A percentile compares a stretch with the other conserved stretches of the same genome.
Evolutionary conservation across 1,140 invertebrate genomes (phyloP).

Genomic region (Drosophila seguyi): DNA sequence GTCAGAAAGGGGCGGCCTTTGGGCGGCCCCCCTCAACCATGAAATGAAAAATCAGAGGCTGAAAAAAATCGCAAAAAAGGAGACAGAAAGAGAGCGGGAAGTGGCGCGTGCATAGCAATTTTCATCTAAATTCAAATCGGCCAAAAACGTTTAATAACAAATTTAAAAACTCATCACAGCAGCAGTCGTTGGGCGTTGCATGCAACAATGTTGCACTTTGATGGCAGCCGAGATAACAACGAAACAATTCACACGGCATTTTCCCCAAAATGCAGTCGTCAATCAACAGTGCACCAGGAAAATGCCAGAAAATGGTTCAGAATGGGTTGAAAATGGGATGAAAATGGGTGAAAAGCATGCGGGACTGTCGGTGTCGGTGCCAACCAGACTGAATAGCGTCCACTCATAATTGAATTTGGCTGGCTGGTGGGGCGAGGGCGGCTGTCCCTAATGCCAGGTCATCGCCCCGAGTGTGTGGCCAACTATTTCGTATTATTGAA

Average conservation of each 20-base stretch:
- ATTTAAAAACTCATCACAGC: slow-evolving; percentile 77
- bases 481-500: slow-evolving; percentile 69
- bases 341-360: slow-evolving; percentile 9
- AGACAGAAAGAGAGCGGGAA: background rate
- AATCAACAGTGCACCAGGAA: slow-evolving; percentile 55
- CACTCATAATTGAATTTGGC: slow-evolving; percentile 77
- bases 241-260: slow-evolving; percentile 54
- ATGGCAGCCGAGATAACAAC: slow-evolving; percentile 43
- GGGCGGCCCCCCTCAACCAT: slow-evolving; percentile 2
- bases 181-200: slow-evolving; percentile 3
- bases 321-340: background rate
- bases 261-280: slow-evolving; percentile 66
- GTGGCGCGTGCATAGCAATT: slow-evolving; percentile 34
- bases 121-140: slow-evolving; percentile 81
- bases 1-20: slow-evolving; percentile 32
- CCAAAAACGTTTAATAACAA: slow-evolving; percentile 78
- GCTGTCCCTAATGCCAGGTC: slow-evolving; percentile 15
- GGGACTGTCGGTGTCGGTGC: background rate
- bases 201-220: slow-evolving; percentile 63
- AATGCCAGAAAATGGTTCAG: slow-evolving; percentile 4
- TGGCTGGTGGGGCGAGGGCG: slow-evolving; percentile 4
- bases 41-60: slow-evolving; percentile 47
- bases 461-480: slow-evolving; percentile 21
- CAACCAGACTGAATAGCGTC: slow-evolving; percentile 35
- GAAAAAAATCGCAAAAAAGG: slow-evolving; percentile 24